Base-by-base conservation (phyloP, 2,113 vertebrate genomes). In the Chiloscyllium plagiosum region DNA sequence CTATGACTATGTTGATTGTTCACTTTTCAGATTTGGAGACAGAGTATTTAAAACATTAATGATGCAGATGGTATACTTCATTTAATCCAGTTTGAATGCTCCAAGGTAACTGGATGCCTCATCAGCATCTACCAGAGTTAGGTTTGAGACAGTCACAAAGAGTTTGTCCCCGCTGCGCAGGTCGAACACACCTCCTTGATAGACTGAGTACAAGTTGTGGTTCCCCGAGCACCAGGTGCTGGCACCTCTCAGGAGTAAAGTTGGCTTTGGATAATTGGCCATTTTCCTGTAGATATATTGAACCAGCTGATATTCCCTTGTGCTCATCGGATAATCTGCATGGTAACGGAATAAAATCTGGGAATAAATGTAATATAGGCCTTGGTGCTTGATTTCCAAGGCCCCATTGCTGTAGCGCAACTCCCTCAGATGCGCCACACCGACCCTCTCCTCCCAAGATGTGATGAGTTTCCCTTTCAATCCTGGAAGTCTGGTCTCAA, bases 331-430 rank as follows among this genome's bases (percentile, higher is more conserved):
- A 13, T 68, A 96, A 96, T 97, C 96, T 96, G 97, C 97, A 29
- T 99, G 99, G 96, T 98, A 98, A 96, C 99, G 98, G 96, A 99
- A 99, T 96, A 99, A 99, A 96, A 99, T 98, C 96, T 99, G 99
- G 97, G 99, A 98, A 52, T 99, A 99, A 22, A 99, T 97, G 66
- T 99, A 99, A 97, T 99, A 99, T 97, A 98, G 98, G 85, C 99
- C 99, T 0, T 98, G 97, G 96, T 99, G 98, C 89, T 97, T 97
- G 96, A 98, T 98, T 95, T 97, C 96, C 56, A 99, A 97, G 42
- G 97, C 98, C 86, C 98, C 98, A 0, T 98, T 97, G 47, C 0
- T 97, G 97, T 98, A 98, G 0, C 97, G 98, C 97, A 98, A 97
- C 96, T 98, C 98, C 76, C 97, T 97, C 92, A 98, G 96, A 96